phyloP scores from a whole-genome alignment of 2,797 vertebrate genomes.

The Tamandua tetradactyla region DNA sequence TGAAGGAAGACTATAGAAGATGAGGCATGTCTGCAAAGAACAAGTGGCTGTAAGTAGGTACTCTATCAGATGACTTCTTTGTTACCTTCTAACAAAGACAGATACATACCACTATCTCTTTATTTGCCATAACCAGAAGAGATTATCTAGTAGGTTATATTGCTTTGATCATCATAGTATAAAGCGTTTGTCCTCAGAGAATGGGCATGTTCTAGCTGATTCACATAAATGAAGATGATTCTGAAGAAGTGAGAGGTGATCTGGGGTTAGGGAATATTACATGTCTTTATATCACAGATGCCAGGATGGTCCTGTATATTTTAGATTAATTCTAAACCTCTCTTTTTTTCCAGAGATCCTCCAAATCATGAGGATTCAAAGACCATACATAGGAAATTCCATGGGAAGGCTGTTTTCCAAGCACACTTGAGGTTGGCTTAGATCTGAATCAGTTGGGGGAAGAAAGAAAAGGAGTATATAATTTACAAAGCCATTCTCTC shows the following conservation, averaged over 20 bases:
- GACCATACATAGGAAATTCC: not conserved
- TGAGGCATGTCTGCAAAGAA: not conserved
- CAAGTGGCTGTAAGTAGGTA: not conserved
- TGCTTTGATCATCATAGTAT: not conserved
- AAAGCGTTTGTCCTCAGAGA: conserved; percentile 22
- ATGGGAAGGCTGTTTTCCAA: not conserved
- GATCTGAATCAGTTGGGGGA: not conserved
- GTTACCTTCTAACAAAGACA: not conserved
- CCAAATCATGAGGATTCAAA: conserved; percentile 21
- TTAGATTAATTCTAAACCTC: conserved; percentile 17
- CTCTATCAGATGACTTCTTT: not conserved
- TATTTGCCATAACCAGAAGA: not conserved
- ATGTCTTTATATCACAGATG: too few species aligned
- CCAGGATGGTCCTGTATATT: not conserved
- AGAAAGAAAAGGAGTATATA: not conserved
- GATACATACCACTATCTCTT: not conserved
- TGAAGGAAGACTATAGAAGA: not conserved
- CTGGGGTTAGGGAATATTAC: not conserved
- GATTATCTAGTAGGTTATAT: not conserved
- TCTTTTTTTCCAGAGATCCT: not conserved
- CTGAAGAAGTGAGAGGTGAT: conserved; percentile 1
- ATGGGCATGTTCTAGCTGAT: not conserved
- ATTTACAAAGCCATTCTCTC: conserved; percentile 7
- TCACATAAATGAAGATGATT: not conserved
- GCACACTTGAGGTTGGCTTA: not conserved